Base-by-base conservation (phyloP, 2,797 vertebrate species). In the Pseudopleuronectes americanus region DNA sequence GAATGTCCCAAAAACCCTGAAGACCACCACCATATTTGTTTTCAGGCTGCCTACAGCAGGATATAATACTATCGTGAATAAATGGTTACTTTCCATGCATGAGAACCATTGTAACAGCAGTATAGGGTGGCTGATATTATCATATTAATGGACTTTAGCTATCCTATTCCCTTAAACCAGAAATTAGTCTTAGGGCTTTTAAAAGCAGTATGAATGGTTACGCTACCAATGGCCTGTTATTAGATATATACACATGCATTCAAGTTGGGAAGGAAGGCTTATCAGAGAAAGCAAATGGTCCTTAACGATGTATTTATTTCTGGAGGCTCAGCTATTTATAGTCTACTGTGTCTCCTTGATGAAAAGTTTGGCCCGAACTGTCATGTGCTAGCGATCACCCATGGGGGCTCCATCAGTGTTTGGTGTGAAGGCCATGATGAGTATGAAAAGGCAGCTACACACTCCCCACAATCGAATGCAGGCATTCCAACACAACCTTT, bases 101-200 rank as follows among this genome's bases (percentile, higher is more conserved):
- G 70, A 76, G 45, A 85, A 78, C 45, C 47, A 60, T 48, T 83
- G 60, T 36, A 70, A 43, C 48, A 77, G 64, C 49, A 64, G 43
- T 75, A 54, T 5, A 12, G 22, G 47, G 63, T 74, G 57, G 57
- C 55, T 79, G 79, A 79, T 84, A 77, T 85, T 76, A 86, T 89
- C 83, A 84, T 83, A 83, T 78, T 83, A 84, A 89, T 85, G 38
- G 73, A 55, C 36, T 71, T 41, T 76, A 76, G 62, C 36, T 53
- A 76, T 53, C 73, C 72, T 57, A 68, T 71, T 77, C 74, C 63
- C 67, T 83, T 71, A 68, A 77, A 82, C 76, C 84, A 77, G 53
- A 76, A 80, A 82, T 79, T 52, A 64, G 57, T 60, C 65, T 61
- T 31, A 48, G 4, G 48, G 31, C 23, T 69, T 69, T 79, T 51